Evolutionary conservation across 1,140 invertebrate species (phyloP).

Genomic region (Triops longicaudatus): DNA sequence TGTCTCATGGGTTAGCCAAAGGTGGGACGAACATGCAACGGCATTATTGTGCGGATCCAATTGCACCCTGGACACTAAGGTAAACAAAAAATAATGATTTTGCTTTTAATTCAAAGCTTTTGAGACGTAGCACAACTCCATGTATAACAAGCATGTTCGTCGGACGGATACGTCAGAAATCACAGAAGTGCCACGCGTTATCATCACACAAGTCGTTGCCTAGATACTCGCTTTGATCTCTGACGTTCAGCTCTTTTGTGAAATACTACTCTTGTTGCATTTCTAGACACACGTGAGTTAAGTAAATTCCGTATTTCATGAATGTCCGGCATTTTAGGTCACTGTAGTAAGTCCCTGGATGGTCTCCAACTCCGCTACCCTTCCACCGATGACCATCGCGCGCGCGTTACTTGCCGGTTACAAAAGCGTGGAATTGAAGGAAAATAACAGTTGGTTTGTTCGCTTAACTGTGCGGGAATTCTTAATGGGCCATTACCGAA

Average conservation of each 20-base stretch:
- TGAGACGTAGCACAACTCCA: neutral
- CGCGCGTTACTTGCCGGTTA: neutral
- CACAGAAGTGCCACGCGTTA: neutral
- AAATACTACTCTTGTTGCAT: neutral
- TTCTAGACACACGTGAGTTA: too few species aligned
- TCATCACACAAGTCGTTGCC: conserved; percentile 15
- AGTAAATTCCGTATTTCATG: conserved; percentile 9
- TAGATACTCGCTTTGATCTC: neutral
- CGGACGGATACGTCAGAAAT: neutral
- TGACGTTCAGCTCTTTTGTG: neutral
- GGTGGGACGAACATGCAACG: neutral
- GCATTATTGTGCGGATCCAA: neutral
- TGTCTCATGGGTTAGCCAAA: neutral
- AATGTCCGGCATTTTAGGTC: neutral
- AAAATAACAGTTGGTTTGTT: neutral
- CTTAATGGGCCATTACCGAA: neutral
- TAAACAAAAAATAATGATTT: neutral
- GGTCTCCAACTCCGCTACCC: neutral
- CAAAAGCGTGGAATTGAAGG: neutral
- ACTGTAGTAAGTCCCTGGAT: neutral
- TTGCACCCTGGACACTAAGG: neutral
- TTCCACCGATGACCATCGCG: neutral
- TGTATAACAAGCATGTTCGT: neutral
- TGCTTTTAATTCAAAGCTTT: too few species aligned
- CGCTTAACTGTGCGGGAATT: neutral